Percentiles rank a stretch among this genome's conserved stretches.
These are phyloP conservation scores for Paedocypris sp. DNA, from an alignment of 2,113 vertebrate genomes.

Conservation along the genomic window DNA sequence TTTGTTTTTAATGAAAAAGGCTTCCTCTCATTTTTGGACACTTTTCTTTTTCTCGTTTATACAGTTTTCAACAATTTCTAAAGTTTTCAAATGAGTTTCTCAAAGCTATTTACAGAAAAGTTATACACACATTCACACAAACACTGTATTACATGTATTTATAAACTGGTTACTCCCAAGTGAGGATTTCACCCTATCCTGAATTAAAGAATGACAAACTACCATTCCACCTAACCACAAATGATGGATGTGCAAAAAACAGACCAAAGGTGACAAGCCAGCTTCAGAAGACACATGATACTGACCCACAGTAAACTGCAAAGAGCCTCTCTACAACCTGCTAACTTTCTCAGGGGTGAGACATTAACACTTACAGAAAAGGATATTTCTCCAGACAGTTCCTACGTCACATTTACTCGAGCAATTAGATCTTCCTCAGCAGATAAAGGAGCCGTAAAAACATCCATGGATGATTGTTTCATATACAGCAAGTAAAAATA, in stretches of 20 bases:
- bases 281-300: conserved; percentile 5
- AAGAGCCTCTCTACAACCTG: neutral
- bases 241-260: conserved; percentile 13
- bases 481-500: too few species aligned
- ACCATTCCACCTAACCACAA: neutral
- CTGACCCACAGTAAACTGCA: conserved; percentile 1
- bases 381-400: too few species aligned
- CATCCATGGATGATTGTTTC: too few species aligned
- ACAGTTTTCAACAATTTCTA: neutral
- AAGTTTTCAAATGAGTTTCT: neutral
- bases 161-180: neutral
- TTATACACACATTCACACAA: neutral
- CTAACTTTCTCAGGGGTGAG: neutral
- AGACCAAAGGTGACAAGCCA: neutral
- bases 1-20: too few species aligned
- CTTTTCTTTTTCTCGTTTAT: neutral
- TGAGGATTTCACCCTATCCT: neutral
- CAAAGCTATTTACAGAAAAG: too few species aligned
- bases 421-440: too few species aligned
- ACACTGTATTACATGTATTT: neutral
- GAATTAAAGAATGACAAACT: conserved; percentile 2
- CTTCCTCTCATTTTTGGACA: too few species aligned
- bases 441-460: too few species aligned
- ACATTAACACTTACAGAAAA: neutral
- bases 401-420: too few species aligned